Base-by-base conservation (phyloP, 2,888 invertebrate genomes). In the Cloeon dipterum region DNA sequence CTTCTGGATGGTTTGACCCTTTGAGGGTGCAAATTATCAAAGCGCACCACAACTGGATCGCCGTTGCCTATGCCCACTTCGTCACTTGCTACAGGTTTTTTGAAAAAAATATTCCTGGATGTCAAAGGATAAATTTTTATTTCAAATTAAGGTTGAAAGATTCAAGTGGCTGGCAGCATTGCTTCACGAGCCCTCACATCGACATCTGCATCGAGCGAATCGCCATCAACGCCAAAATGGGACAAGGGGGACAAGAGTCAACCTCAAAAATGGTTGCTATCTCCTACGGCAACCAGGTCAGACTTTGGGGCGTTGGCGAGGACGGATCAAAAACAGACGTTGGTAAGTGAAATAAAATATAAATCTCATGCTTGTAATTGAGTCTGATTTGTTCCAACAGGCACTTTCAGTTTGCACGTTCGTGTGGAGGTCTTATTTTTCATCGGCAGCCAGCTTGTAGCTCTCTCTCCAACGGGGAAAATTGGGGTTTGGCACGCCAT, bases 401-500 rank as follows among this genome's bases (percentile, higher is more conserved):
- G 86, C 29, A 81, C 76, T 37, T 93, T 93, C 52, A 88, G 88
- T 59, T 62, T 93, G 18, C 76, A 81, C 44, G 91, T 91, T 2
- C 70, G 83, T 1, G 89, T 96, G 7, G 94, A 96, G 52, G 86
- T 89, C 56, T 65, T 98, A 38, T 83, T 98, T 53, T 98, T 96
- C 56, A 94, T 96, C 52, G 94, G 96, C 1, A 89, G 86, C 45
- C 96, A 96, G 53, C 59, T 96, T 45, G 96, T 98, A n/a, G 94
- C 94, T 0, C 62, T 96, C 19, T 89, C 89, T 32, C 74, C 78
- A 3, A 74, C 74, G 5, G 88, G 88, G 4, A 93, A 93, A 59
- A 83, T 96, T 17, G 94, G 96, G 2, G 94, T 96, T n/a, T 96
- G 94, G 94, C 94, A 96, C 57, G 86, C 93, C 1, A 93, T 93